These are phyloP conservation scores for Pholis gunnellus DNA, from an alignment of 2,113 vertebrate genomes.

Conservation along the genomic window DNA sequence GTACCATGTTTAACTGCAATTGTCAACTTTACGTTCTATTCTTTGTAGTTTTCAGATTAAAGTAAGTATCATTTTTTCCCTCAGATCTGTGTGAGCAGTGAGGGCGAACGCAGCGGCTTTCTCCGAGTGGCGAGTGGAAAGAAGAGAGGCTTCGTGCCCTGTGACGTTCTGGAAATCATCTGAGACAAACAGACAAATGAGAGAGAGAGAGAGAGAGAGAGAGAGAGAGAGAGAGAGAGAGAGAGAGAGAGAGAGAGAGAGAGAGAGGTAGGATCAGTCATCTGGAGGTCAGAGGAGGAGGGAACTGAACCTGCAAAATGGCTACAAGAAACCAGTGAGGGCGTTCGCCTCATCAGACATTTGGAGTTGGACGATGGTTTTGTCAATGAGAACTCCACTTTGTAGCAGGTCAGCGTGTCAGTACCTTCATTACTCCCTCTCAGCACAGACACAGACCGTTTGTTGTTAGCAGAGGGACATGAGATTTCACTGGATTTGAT, in stretches of 20 bases:
- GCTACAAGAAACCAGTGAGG: background rate
- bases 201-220: background rate
- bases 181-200: conserved; percentile 79
- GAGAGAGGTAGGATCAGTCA: conserved; percentile 37
- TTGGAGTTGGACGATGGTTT: conserved; percentile 37
- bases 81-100: conserved; percentile 93
- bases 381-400: conserved; percentile 8
- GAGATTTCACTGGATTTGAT: conserved; percentile 58
- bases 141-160: conserved; percentile 94
- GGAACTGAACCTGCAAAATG: conserved; percentile 28
- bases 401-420: conserved; percentile 32
- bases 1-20: background rate
- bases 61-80: background rate
- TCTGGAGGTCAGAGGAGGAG: conserved; percentile 23
- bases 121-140: conserved; percentile 94
- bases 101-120: conserved; percentile 91
- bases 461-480: conserved; percentile 29
- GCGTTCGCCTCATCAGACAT: conserved; percentile 5
- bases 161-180: conserved; percentile 91
- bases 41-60: background rate
- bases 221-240: background rate
- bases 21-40: too few species aligned
- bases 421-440: conserved; percentile 21
- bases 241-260: background rate
- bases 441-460: conserved; percentile 7